These are phyloP conservation scores for Stomatorhinus ivindoensis DNA, from an alignment of 2,113 vertebrate genomes.

Conservation along the genomic window DNA sequence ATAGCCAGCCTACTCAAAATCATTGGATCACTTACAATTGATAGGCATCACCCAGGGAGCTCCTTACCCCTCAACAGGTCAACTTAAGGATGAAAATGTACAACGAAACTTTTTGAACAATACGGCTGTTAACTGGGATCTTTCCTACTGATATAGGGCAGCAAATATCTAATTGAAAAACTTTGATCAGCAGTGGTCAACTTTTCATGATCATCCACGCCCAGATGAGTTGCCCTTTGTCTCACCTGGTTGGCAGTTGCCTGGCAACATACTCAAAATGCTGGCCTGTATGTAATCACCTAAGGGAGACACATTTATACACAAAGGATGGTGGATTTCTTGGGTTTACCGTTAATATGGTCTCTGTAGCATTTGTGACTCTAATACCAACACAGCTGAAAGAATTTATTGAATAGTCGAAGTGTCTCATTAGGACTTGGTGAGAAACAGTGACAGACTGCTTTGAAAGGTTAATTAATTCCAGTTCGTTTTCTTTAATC, in stretches of 20 bases:
- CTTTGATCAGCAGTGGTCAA: background rate
- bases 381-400: background rate
- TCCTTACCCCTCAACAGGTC: background rate
- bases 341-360: background rate
- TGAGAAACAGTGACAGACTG: background rate
- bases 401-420: background rate
- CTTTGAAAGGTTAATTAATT: conserved; percentile 4
- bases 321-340: background rate
- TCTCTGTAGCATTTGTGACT: background rate
- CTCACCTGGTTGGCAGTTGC: background rate
- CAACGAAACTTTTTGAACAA: background rate
- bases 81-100: background rate
- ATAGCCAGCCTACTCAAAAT: background rate
- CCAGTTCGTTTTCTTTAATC: background rate
- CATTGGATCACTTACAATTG: background rate
- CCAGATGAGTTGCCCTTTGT: background rate
- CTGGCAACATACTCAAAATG: background rate
- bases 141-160: background rate
- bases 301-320: background rate
- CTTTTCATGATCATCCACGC: background rate
- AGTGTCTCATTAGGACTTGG: background rate
- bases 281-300: background rate
- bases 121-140: background rate
- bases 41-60: background rate
- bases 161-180: background rate